phyloP scores from a whole-genome alignment of 2,888 invertebrate species.

The Notodromas monacha region DNA sequence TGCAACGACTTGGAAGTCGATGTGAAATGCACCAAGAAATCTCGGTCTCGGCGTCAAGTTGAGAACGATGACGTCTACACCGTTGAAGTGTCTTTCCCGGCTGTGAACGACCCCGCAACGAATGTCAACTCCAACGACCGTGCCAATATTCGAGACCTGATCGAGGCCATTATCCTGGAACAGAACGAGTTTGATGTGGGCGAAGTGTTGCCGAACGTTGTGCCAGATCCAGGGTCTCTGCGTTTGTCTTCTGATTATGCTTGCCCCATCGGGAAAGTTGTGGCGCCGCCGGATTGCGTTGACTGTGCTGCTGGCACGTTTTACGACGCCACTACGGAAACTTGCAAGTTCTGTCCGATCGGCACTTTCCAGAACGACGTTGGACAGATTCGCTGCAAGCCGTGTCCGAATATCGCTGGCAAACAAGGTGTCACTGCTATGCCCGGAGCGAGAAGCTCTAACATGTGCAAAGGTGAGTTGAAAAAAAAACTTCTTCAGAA shows the following conservation, averaged over 20 bases:
- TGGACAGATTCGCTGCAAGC: constrained; percentile 53
- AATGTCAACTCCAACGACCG: constrained; percentile 58
- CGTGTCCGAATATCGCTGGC: constrained; percentile 68
- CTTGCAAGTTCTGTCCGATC: constrained; percentile 46
- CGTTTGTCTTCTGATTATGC: constrained; percentile 60
- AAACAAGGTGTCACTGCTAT: constrained; percentile 56
- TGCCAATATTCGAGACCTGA: constrained; percentile 32
- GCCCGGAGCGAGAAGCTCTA: constrained; percentile 50
- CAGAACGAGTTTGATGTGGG: constrained; percentile 75
- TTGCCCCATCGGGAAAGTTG: constrained; percentile 70
- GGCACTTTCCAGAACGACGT: constrained; percentile 80
- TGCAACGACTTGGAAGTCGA: constrained; percentile 47
- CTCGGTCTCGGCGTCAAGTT: constrained; percentile 29
- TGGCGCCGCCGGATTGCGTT: constrained; percentile 74
- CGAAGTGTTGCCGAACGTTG: constrained; percentile 68
- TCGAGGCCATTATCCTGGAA: constrained; percentile 65
- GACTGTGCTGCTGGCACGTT: constrained; percentile 60
- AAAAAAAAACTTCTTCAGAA: too few species aligned
- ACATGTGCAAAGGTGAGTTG: constrained; percentile 41
- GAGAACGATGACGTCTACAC: constrained; percentile 37
- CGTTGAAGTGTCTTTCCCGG: constrained; percentile 49
- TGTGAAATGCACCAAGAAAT: constrained; percentile 17
- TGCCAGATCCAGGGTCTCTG: constrained; percentile 65
- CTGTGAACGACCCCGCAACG: constrained; percentile 60
- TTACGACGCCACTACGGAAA: constrained; percentile 35